phyloP scores from a whole-genome alignment of 1,140 invertebrate species.

The Diabrotica virgifera region DNA sequence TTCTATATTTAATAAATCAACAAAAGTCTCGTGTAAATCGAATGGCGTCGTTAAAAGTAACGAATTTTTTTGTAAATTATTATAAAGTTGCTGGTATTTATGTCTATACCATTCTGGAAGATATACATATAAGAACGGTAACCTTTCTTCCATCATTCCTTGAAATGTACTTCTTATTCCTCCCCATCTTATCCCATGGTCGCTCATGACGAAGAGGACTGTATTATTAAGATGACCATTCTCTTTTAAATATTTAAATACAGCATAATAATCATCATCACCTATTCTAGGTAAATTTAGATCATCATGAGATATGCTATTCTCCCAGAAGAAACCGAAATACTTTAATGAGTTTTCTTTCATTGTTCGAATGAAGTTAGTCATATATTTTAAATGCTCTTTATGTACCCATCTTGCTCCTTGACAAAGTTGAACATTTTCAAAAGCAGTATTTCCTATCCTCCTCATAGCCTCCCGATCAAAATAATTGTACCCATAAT shows the following conservation, averaged over 20 bases:
- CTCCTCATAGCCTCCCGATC: constrained; percentile 61
- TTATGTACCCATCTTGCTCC: constrained; percentile 57
- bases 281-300: constrained; percentile 68
- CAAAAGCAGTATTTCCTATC: constrained; percentile 51
- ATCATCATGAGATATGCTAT: constrained; percentile 73
- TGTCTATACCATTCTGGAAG: constrained; percentile 70
- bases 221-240: constrained; percentile 63
- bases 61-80: constrained; percentile 70
- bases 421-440: constrained; percentile 51
- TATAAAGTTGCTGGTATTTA: constrained; percentile 54
- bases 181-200: constrained; percentile 91
- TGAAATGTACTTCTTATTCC: constrained; percentile 72
- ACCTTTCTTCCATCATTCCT: constrained; percentile 84
- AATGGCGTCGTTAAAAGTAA: constrained; percentile 78
- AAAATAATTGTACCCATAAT: constrained; percentile 79
- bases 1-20: constrained; percentile 57
- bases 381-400: constrained; percentile 59
- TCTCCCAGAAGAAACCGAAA: constrained; percentile 79
- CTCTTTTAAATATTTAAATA: constrained; percentile 58
- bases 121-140: constrained; percentile 80
- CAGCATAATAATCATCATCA: constrained; percentile 58
- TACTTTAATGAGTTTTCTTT: constrained; percentile 49
- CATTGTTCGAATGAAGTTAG: constrained; percentile 58
- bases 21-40: constrained; percentile 72
- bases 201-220: constrained; percentile 81